Evolutionary conservation across 2,113 vertebrate genomes (phyloP).

Genomic region (Alethe diademata): DNA sequence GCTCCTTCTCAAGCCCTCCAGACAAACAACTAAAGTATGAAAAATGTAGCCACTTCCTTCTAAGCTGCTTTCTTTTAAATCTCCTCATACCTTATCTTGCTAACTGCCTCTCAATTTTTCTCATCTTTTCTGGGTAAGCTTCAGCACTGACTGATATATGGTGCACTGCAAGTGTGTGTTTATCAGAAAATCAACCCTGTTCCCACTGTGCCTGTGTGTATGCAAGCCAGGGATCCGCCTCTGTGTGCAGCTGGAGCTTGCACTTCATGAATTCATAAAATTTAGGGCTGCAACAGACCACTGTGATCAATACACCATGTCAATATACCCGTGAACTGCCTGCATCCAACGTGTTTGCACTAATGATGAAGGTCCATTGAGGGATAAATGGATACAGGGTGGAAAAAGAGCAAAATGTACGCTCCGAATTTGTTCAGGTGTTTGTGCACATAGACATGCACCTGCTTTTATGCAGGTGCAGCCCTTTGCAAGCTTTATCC

Average conservation of each 20-base stretch:
- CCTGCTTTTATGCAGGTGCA: neutral
- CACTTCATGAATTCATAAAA: neutral
- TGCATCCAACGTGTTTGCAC: neutral
- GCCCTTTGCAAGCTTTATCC: neutral
- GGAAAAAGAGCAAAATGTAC: neutral
- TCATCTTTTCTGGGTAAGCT: constrained; percentile 44
- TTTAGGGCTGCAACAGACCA: accelerated
- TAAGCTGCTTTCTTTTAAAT: neutral
- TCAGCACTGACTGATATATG: constrained; percentile 40
- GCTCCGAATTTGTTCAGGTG: neutral
- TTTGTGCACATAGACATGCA: accelerated
- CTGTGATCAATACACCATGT: neutral
- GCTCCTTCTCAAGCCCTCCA: constrained; percentile 26
- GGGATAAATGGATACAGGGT: neutral
- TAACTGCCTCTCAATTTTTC: constrained; percentile 66
- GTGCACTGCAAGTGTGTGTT: constrained; percentile 4
- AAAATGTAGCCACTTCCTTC: constrained; percentile 62
- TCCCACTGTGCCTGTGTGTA: neutral
- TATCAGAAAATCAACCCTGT: constrained; percentile 4
- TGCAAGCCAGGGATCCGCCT: neutral
- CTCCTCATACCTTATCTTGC: constrained; percentile 47
- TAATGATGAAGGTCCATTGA: neutral
- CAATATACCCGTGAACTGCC: neutral
- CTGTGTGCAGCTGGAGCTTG: neutral
- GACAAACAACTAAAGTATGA: constrained; percentile 22